These are phyloP conservation scores for Ramphastos sulfuratus DNA, from an alignment of 2,113 vertebrate genomes.

Conservation along the genomic window DNA sequence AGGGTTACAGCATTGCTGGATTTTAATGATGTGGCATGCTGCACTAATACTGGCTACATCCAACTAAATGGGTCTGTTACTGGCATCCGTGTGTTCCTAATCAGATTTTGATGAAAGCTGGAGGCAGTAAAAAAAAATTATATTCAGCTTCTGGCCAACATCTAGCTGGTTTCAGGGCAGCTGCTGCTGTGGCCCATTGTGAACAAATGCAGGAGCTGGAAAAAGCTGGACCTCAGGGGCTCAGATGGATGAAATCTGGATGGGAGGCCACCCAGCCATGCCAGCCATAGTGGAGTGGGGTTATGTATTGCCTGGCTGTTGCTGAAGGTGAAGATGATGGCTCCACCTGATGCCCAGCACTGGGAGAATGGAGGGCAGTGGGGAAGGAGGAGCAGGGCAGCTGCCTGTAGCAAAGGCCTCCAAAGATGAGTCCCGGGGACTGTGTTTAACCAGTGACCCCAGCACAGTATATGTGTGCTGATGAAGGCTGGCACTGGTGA, in stretches of 20 bases:
- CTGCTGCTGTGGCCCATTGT: rapidly evolving
- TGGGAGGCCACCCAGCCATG: rapidly evolving
- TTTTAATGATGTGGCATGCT: neutral
- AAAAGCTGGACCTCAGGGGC: rapidly evolving
- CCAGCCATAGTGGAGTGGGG: rapidly evolving
- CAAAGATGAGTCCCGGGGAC: neutral
- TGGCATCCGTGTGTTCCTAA: neutral
- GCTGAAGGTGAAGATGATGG: neutral
- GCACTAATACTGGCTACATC: neutral
- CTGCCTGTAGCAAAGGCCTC: rapidly evolving
- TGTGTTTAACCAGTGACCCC: rapidly evolving
- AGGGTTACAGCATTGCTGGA: neutral
- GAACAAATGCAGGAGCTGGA: neutral
- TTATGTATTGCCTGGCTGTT: rapidly evolving
- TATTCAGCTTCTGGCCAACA: neutral
- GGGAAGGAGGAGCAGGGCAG: neutral
- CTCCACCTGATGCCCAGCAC: neutral
- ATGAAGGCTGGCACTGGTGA: neutral
- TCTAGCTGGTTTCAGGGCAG: neutral
- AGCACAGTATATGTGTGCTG: neutral
- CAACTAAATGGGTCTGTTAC: neutral
- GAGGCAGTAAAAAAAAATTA: neutral
- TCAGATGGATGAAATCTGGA: neutral
- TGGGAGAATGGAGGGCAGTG: neutral
- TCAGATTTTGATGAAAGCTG: neutral